Percentiles rank a stretch among this genome's conserved stretches.
These are phyloP conservation scores for Orchesella cincta DNA, from an alignment of 1,140 invertebrate species.

Conservation along the genomic window DNA sequence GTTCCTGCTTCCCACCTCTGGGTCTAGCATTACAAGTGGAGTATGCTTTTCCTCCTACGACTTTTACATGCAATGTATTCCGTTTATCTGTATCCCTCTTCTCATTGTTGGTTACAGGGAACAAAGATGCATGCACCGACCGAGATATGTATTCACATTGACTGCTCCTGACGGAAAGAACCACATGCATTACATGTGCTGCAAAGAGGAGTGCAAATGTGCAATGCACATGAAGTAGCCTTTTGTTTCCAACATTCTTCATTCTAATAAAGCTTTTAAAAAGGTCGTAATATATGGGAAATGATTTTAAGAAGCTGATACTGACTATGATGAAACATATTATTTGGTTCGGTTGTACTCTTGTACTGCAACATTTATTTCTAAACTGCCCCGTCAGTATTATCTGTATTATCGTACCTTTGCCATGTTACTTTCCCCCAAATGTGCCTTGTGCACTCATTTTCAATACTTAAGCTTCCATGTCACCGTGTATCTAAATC, in stretches of 20 bases:
- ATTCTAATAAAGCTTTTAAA: too few relatives aligned
- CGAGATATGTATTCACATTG: not conserved
- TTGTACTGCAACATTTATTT: too few relatives aligned
- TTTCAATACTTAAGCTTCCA: too few relatives aligned
- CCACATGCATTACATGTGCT: not conserved
- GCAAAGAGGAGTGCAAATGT: too few relatives aligned
- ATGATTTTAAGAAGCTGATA: not conserved
- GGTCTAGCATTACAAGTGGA: not conserved
- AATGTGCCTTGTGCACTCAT: too few relatives aligned
- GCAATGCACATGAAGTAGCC: too few relatives aligned
- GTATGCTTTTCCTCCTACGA: slow-evolving; percentile 10
- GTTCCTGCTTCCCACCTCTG: slow-evolving; percentile 23
- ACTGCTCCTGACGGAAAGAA: not conserved
- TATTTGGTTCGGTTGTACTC: not conserved
- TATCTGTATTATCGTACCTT: not conserved
- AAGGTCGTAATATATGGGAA: not conserved
- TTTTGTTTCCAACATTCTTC: too few relatives aligned
- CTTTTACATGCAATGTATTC: not conserved
- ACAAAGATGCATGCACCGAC: not conserved
- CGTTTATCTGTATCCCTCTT: not conserved
- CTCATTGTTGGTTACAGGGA: not conserved
- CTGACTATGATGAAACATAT: not conserved
- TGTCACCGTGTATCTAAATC: too few relatives aligned
- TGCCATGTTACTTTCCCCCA: too few relatives aligned
- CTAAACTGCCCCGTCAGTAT: too few relatives aligned